Evolutionary conservation across 2,797 vertebrate genomes (phyloP), one percentile per base, ranked within the genome.

Genomic region (Alfaro cultratus): DNA sequence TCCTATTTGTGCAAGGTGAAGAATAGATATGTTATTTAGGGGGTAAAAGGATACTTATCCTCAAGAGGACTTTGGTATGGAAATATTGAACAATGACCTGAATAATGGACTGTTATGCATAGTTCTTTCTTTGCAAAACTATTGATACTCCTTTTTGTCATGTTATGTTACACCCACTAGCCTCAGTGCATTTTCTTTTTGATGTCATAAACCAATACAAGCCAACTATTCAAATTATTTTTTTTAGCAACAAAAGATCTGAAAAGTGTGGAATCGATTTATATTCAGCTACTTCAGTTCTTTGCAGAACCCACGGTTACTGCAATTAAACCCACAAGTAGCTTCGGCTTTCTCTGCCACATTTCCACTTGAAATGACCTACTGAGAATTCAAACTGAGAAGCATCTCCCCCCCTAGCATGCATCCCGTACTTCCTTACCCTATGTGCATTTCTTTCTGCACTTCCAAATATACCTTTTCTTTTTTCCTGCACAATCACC

Each of bases 1-100:
- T 94, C 96, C 75, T 97, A 97, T 87, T 91, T 97, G 62, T 97
- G 96, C 95, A 97, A 97, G 96, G 97, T 95, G 81, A 87, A 83
- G 47, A 39, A 6, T 74, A 12, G 21, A 67, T 7, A n/a, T 8
- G 29, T 3, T 68, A 34, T 1, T 26, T 9, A 81, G 18, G 34
- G 39, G 49, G 74, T 68, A 64, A 2, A 16, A 49, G 12, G 64
- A 67, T 47, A 7, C 9, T 74, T 72, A 5, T 23, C 46, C 1
- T 53, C 16, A 21, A 57, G 73, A 70, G 16, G 16, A 7, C n/a
- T 9, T 57, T 74, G n/a, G 41, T 57, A 1, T 23, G 67, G 23
- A 31, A 73, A 31, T 46, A 46, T 23, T 11, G 23, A 46, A 62
- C 1, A 74, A 80, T 47, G 2, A 67, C 8, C 46, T 67, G 57